These are phyloP conservation scores for Callocephalon fimbriatum DNA, from an alignment of 2,113 vertebrate species.

Conservation along the genomic window DNA sequence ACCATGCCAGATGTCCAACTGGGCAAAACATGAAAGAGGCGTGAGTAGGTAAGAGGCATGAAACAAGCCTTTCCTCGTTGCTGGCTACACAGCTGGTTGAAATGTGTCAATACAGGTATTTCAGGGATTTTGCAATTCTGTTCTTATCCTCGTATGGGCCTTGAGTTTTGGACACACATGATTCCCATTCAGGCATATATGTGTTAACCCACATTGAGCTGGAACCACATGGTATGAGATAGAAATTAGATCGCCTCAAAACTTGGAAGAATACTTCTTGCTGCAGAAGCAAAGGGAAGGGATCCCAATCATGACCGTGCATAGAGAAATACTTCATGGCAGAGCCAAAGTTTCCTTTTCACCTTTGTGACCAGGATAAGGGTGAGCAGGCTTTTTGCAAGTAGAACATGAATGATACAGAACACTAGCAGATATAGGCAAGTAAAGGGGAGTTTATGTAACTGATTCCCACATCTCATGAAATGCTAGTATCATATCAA, in stretches of 20 bases:
- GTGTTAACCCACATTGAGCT: background rate
- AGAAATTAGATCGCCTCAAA: background rate
- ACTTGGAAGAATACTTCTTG: background rate
- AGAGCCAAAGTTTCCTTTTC: background rate
- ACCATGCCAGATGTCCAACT: conserved; percentile 60
- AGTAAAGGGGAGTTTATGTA: background rate
- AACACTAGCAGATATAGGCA: background rate
- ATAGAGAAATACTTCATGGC: background rate
- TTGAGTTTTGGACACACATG: background rate
- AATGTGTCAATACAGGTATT: conserved; percentile 62
- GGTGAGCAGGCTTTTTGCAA: background rate
- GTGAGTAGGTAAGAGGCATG: conserved; percentile 48
- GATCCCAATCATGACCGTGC: background rate
- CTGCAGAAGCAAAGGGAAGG: background rate
- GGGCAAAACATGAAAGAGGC: conserved; percentile 69
- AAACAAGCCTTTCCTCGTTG: conserved; percentile 49
- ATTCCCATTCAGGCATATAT: background rate
- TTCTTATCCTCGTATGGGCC: background rate
- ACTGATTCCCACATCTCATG: background rate
- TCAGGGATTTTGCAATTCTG: conserved; percentile 25
- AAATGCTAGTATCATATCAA: background rate
- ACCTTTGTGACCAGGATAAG: background rate
- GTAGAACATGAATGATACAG: background rate
- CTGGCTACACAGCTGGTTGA: conserved; percentile 49
- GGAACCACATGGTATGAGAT: background rate